These are phyloP conservation scores for Lasioglossum vierecki DNA, from an alignment of 2,888 invertebrate species.

Conservation along the genomic window DNA sequence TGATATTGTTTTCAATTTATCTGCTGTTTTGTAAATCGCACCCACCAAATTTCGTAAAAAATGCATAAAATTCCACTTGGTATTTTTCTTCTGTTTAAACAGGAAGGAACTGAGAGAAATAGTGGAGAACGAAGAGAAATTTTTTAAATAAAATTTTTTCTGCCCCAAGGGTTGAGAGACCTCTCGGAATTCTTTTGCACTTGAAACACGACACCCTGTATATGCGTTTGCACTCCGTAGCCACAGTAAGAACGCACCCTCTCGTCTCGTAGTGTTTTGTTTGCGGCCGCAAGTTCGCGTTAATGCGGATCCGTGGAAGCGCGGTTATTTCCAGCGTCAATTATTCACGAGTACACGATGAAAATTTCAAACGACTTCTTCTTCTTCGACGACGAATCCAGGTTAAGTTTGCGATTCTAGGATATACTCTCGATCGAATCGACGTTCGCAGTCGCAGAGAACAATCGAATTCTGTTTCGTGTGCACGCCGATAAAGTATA, in stretches of 20 bases:
- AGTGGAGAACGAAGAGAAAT: background rate
- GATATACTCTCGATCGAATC: conserved; percentile 21
- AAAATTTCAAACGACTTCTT: conserved; percentile 30
- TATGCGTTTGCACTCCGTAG: conserved; percentile 1
- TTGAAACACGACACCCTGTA: background rate
- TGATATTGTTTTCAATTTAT: no score
- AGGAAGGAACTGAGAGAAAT: background rate
- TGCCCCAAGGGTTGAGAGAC: background rate
- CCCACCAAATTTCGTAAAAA: no score
- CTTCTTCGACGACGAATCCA: background rate
- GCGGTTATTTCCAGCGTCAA: conserved; percentile 40
- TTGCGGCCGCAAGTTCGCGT: conserved; percentile 12
- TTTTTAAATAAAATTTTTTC: background rate
- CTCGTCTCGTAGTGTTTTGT: conserved; percentile 17
- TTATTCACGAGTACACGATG: conserved; percentile 37
- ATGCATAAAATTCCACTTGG: no score
- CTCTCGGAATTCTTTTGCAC: background rate
- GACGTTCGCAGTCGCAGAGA: background rate
- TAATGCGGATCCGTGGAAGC: conserved; percentile 14
- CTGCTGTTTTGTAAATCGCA: no score
- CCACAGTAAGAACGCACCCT: background rate
- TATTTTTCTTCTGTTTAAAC: no score
- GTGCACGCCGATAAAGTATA: background rate
- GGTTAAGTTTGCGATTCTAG: conserved; percentile 13
- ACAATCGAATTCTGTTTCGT: background rate